Evolutionary conservation across 2,113 vertebrate genomes (phyloP), one percentile per base, ranked within the genome.

Genomic region (Maccullochella peelii): DNA sequence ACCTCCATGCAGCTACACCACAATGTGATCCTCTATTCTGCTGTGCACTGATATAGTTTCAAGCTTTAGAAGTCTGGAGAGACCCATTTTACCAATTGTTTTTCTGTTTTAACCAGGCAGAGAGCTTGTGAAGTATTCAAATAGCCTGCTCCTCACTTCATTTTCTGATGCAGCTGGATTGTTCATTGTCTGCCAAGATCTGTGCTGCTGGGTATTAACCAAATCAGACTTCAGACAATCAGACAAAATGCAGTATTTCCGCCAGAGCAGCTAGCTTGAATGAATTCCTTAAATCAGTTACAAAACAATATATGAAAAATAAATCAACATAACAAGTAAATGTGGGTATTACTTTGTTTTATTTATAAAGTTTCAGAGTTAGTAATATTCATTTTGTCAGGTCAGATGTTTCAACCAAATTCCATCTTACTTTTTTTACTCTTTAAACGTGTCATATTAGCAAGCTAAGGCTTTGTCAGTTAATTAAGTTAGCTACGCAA

Each of bases 71-170:
- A 61, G 63, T 82, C 84, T 73, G 50, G 20, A 58, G 70, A 83
- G 69, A 78, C 20, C 14, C 44, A 73, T 85, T 86, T 77, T 49
- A 72, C 10, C 79, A 82, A 80, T 73, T 82, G 74, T 33, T 33
- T 33, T 83, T 81, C 74, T 74, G 76, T 44, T 38, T 73, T 86
- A 87, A 86, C 62, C 52, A 84, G 57, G 25, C 73, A 42, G 68
- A 81, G 23, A 55, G 77, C 59, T 82, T 72, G 75, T 57, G 33
- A 84, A 65, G 57, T 73, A 83, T 79, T 70, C 40, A 79, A 82
- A 86, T 40, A 42, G 61, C 25, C 61, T 44, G 58, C 33, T 62
- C 73, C 20, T 79, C 63, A 25, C 38, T 42, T 50, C 1, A 5
- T 74, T 73, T 77, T 74, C 65, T 58, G 11, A 58, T 49, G n/a